Base-by-base conservation (phyloP, 2,113 vertebrate species). In the Orthochromis malagaraziensis region DNA sequence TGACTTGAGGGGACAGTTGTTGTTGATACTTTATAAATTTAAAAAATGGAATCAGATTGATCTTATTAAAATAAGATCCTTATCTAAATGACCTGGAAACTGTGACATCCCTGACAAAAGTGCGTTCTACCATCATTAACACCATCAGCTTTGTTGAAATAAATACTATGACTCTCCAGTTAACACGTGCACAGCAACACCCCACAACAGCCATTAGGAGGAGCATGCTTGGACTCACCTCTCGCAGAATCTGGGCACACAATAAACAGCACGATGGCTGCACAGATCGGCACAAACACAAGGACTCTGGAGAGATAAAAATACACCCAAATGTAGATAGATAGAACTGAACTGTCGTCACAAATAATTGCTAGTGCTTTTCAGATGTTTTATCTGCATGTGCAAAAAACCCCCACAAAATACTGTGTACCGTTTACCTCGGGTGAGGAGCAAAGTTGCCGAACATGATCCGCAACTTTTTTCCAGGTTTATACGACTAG, bases 171-270 rank as follows among this genome's bases (percentile, higher is more conserved):
- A 75, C 26, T 6, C 16, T 75, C n/a, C 12, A 24, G 13, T 21
- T 38, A 35, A 79, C 16, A 53, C 16, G 5, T 31, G 38, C 33
- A 47, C 75, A 21, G 4, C 29, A 47, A 35, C 7, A 31, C n/a
- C 42, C 6, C 11, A 65, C 26, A 58, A 31, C 26, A 45, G 17
- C 16, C 33, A 7, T 21, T 19, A 57, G 70, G 31, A 10, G 29
- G 33, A 86, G 35, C 35, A 73, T 81, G 75, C 47, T 70, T 79
- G 55, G 10, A 5, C 94, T 95, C 89, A 96, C 95, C 94, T 90
- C 42, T 84, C 6, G 65, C 88, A 79, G 84, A 84, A 40, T 81
- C 73, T 73, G 89, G 85, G 79, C 75, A 60, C 75, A 38, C 24
- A 84, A 87, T n/a, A 19, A 88, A 85, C 13, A 29, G 45, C 81